Base-by-base conservation (phyloP, 2,797 vertebrate genomes). In the Potorous gilbertii region DNA sequence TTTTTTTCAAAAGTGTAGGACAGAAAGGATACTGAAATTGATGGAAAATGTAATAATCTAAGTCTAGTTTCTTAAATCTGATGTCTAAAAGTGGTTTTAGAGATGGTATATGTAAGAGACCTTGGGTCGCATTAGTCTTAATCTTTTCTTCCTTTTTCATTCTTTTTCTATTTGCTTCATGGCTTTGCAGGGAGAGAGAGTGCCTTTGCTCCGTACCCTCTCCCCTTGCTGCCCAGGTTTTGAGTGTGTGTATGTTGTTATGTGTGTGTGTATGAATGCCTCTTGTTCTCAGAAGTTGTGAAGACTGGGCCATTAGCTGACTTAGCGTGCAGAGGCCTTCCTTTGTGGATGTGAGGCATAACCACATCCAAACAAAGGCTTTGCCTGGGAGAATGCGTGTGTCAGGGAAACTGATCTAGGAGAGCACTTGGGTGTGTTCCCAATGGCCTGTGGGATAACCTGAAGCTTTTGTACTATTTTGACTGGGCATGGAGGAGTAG, bases 181-280 rank as follows among this genome's bases (percentile, higher is more conserved):
- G 57, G 55, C 81, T 94, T 52, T 91, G 29, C 54, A 27, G 13
- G 94, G 54, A 95, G 92, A 92, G 90, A 54, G 91, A 91, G 91
- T 50, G 34, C 16, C 21, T 92, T 96, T 93, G 56, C 56, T 81
- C 5, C 81, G 27, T 16, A 81, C 24, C 21, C 40, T 56, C 10
- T n/a, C 6, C 8, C 59, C 59, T 34, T 62, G 29, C 13, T 66
- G 34, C 62, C 34, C 34, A n/a, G 62, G 62, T 62, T 31, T 6
- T n/a, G 14, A n/a, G 5, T 81, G n/a, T 66, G 4, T 66, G 14
- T 66, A 2, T 18, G 31, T 66, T 5, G 18, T 1, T n/a, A n/a
- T n/a, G 13, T n/a, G 62, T n/a, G 1, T n/a, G 11, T n/a, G 5
- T 16, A n/a, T n/a, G 62, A 66, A 66, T 66, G 34, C 14, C 5